Evolutionary conservation across 2,113 vertebrate genomes (phyloP).

Genomic region (Butastur rufipennis): DNA sequence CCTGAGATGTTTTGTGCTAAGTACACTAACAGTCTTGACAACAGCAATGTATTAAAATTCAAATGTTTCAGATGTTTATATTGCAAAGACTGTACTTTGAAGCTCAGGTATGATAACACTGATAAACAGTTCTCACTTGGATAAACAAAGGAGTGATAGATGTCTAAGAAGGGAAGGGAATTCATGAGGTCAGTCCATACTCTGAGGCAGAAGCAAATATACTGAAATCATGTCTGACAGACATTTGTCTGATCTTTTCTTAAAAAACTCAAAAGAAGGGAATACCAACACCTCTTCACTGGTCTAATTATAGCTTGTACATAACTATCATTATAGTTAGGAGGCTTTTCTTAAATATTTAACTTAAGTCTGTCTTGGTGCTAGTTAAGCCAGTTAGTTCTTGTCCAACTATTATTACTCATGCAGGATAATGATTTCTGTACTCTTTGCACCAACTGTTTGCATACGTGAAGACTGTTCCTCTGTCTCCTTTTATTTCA

Average conservation of each 20-base stretch:
- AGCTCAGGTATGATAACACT: not conserved
- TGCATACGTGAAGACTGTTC: not conserved
- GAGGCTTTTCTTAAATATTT: slow-evolving; percentile 34
- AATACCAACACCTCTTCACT: slow-evolving; percentile 16
- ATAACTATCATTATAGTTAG: not conserved
- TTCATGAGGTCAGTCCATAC: not conserved
- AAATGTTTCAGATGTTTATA: not conserved
- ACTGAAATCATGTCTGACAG: not conserved
- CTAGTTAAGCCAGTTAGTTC: not conserved
- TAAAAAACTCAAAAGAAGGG: not conserved
- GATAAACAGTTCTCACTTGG: not conserved
- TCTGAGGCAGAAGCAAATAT: not conserved
- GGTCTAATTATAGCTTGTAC: not conserved
- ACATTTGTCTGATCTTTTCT: not conserved
- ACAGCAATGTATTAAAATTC: not conserved
- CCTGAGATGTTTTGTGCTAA: not conserved
- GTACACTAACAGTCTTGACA: not conserved
- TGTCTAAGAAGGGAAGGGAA: not conserved
- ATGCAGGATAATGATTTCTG: not conserved
- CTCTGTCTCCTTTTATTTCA: not conserved
- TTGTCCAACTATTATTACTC: not conserved
- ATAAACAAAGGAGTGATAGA: not conserved
- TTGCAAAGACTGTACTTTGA: not conserved
- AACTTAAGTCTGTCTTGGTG: not conserved
- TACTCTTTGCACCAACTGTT: not conserved